Base-by-base conservation (phyloP, 2,888 invertebrate species). In the Apamea monoglypha region DNA sequence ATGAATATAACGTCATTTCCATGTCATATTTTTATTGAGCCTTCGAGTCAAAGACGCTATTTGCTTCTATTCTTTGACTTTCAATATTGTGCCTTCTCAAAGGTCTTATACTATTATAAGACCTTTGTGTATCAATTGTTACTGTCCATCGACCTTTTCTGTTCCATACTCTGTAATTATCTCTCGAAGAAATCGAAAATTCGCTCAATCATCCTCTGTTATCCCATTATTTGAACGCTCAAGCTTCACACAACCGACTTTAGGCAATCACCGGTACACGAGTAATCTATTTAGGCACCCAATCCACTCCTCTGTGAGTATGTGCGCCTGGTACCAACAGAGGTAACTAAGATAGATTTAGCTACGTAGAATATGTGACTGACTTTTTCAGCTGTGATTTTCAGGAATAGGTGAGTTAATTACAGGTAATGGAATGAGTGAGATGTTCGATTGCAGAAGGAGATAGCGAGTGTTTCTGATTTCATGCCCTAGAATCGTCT, bases 221-320 rank as follows among this genome's bases (percentile, higher is more conserved):
- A 83, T 69, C 64, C 78, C 29, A 76, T 83, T 75, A 63, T 47
- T 44, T 67, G 63, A 86, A 76, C 61, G 56, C 47, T 63, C 59
- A 80, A 70, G 73, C 80, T 66, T 64, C 29, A 75, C 64, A 76
- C 63, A 83, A 69, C 75, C 50, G 70, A 67, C 66, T 66, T 73
- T 64, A 70, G 61, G 80, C 67, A 83, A 80, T 86, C 80, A 76
- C 74, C 72, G 71, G 75, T 74, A 83, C 74, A 63, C 75, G 70
- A 80, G 76, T 83, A 83, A 80, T 83, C 85, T 87, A 74, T 87
- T 85, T 76, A 85, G 76, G 84, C 74, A 40, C 59, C 74, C 84
- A 85, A 86, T 85, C 64, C 29, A 76, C 84, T 83, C 32, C 59
- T 68, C 36, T 71, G 40, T 40, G 63, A 47, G 14, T 83, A 80